Evolutionary conservation across 2,113 vertebrate species (phyloP).

Genomic region (Nansenia antarctica): DNA sequence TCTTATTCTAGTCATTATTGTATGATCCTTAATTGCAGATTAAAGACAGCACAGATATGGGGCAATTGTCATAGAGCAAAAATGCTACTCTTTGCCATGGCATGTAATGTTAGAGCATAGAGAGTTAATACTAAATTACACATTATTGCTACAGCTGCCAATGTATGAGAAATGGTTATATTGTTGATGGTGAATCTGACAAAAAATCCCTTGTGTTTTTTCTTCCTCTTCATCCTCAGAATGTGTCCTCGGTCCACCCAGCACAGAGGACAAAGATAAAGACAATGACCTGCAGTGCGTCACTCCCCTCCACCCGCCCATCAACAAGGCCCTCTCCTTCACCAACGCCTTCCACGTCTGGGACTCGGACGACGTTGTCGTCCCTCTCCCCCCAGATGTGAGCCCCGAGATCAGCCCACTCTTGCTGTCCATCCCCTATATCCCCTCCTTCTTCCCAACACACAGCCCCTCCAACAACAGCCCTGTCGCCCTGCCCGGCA

Average conservation of each 20-base stretch:
- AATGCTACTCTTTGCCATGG: neutral
- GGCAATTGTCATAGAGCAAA: neutral
- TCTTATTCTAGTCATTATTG: neutral
- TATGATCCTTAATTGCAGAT: neutral
- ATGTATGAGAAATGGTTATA: too few species aligned
- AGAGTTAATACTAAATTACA: too few species aligned
- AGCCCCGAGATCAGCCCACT: conserved; percentile 65
- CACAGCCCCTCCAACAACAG: conserved; percentile 49
- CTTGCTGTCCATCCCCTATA: conserved; percentile 70
- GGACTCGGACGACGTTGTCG: conserved; percentile 75
- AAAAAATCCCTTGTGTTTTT: neutral
- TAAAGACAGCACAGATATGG: neutral
- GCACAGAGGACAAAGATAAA: conserved; percentile 55
- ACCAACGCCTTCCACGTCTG: conserved; percentile 77
- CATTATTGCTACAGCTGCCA: too few species aligned
- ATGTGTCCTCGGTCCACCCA: conserved; percentile 73
- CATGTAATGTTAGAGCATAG: too few species aligned
- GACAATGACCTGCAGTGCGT: conserved; percentile 29
- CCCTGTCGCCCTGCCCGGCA: conserved; percentile 17
- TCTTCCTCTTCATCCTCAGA: conserved; percentile 54
- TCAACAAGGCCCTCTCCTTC: conserved; percentile 57
- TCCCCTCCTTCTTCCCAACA: conserved; percentile 70
- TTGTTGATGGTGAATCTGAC: too few species aligned
- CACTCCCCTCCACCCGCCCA: conserved; percentile 42
- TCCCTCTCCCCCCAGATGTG: conserved; percentile 55